A percentile compares a stretch with the other conserved stretches of the same genome.
Conservation (phyloP, 2,888 invertebrate species). For the Anthophora plumipes region DNA sequence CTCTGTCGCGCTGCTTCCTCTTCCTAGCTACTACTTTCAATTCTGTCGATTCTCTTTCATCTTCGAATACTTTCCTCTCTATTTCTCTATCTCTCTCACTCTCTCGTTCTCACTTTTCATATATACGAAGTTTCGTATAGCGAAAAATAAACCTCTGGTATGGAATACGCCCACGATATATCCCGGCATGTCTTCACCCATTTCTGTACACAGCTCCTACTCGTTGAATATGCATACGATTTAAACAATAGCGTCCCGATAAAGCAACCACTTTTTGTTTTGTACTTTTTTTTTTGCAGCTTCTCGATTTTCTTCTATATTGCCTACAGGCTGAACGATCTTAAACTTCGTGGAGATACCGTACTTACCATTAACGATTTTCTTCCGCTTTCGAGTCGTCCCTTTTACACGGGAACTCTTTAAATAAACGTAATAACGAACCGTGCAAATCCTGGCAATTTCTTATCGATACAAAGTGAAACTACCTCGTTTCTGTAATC, state of each 20-base stretch:
- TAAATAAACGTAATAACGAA: not conserved
- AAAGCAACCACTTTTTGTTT: constrained; percentile 13
- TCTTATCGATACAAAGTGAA: too few relatives aligned
- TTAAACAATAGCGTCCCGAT: constrained; percentile 16
- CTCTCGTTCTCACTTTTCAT: not conserved
- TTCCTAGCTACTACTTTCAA: not conserved
- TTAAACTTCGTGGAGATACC: not conserved
- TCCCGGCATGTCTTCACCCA: not conserved
- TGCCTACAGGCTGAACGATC: not conserved
- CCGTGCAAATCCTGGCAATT: not conserved
- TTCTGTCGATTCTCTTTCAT: constrained; percentile 14
- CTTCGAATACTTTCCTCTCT: not conserved
- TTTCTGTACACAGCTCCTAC: not conserved
- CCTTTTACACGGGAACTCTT: not conserved
- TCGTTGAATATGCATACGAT: constrained; percentile 17
- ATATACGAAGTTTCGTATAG: constrained; percentile 2
- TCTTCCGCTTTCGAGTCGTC: too few relatives aligned
- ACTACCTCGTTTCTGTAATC: too few relatives aligned
- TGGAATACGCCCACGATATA: not conserved
- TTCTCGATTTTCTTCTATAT: constrained; percentile 16
- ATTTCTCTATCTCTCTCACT: too few relatives aligned
- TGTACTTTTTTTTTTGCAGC: too few relatives aligned
- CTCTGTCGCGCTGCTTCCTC: not conserved
- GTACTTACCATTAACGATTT: not conserved
- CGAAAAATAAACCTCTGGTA: constrained; percentile 15